These are phyloP conservation scores for Sebastes steindachneri DNA, from an alignment of 2,797 vertebrate genomes.

Conservation along the genomic window DNA sequence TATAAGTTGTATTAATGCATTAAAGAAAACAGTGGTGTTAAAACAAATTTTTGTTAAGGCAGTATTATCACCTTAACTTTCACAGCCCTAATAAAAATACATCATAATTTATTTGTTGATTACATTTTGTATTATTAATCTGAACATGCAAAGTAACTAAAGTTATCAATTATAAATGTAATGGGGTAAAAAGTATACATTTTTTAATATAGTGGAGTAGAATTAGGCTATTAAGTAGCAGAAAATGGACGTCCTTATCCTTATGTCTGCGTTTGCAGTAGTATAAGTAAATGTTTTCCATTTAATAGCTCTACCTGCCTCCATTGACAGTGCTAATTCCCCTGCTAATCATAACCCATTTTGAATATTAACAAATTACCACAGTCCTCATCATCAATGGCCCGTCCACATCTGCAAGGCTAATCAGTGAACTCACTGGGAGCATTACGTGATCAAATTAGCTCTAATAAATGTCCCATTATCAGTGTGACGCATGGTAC, in stretches of 20 bases:
- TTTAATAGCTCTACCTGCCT: not conserved
- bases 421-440: conserved; percentile 28
- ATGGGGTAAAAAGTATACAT: too few species aligned
- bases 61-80: too few species aligned
- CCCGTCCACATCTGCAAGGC: conserved; percentile 1
- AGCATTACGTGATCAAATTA: conserved; percentile 36
- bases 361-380: not conserved
- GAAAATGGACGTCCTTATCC: too few species aligned
- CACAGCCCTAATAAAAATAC: too few species aligned
- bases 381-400: not conserved
- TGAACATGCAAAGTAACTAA: too few species aligned
- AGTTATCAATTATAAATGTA: too few species aligned
- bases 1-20: rapidly evolving
- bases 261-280: not conserved
- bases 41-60: too few species aligned
- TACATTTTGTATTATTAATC: too few species aligned
- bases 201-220: too few species aligned
- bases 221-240: too few species aligned
- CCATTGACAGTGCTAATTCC: not conserved
- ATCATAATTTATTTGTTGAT: too few species aligned
- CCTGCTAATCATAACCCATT: not conserved
- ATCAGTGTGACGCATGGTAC: not conserved
- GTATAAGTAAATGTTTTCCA: not conserved
- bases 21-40: too few species aligned
- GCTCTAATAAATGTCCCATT: conserved; percentile 18